These are phyloP conservation scores for Tetrao urogallus DNA, from an alignment of 2,113 vertebrate genomes.

Conservation along the genomic window DNA sequence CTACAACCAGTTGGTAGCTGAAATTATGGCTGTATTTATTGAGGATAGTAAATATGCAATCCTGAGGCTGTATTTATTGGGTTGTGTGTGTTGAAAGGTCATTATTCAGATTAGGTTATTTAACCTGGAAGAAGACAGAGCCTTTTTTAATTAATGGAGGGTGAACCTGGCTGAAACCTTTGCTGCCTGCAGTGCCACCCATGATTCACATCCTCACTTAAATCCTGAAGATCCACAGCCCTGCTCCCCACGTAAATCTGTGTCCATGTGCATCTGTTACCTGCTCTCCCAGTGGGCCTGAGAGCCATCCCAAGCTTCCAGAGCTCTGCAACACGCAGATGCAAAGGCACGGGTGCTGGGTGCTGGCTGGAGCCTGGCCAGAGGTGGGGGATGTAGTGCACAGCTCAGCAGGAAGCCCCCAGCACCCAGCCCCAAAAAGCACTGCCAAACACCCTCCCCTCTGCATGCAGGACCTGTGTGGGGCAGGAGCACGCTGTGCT, in stretches of 20 bases:
- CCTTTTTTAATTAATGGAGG: constrained; percentile 35
- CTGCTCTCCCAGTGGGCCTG: neutral
- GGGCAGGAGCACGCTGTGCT: too few relatives aligned
- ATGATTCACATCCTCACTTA: neutral
- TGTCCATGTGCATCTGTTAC: neutral
- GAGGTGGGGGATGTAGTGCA: neutral
- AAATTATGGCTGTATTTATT: constrained; percentile 42
- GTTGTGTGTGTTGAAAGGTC: constrained; percentile 6
- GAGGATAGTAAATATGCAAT: neutral
- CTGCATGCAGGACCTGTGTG: too few relatives aligned
- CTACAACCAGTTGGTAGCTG: neutral
- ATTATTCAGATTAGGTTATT: constrained; percentile 35
- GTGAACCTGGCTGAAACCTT: constrained; percentile 2
- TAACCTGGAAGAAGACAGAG: neutral
- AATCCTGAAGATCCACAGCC: constrained; percentile 23
- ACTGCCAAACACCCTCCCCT: neutral
- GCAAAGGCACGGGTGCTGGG: neutral
- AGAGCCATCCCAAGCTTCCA: neutral
- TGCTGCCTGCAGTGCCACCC: constrained; percentile 30
- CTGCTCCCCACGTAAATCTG: neutral
- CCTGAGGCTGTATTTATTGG: neutral
- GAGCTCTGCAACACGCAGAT: neutral
- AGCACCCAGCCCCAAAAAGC: neutral
- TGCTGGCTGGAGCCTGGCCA: neutral
- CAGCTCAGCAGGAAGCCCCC: neutral